Base-by-base conservation (phyloP, 2,113 vertebrate species). In the Setophaga petechia region DNA sequence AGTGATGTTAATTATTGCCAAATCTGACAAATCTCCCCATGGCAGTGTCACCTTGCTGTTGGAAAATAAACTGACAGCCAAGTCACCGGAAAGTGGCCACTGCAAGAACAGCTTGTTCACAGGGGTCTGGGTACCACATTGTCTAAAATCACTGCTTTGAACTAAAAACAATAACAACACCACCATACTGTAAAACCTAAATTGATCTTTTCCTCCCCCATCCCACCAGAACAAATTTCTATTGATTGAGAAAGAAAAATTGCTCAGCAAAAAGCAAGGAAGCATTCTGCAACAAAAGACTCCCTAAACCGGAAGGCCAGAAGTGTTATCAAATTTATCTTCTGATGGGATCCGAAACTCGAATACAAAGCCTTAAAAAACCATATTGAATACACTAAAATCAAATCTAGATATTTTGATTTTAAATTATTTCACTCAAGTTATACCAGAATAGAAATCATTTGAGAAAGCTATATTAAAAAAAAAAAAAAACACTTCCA, bases 351-450 rank as follows among this genome's bases (percentile, higher is more conserved):
- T 65, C 41, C 84, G 81, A 87, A 97, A 90, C 68, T 95, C 74
- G 77, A 92, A 93, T 21, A 39, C 21, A 86, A 52, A 90, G 61
- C 69, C 61, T 78, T 71, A 84, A 82, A 96, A 96, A 15, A 68
- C 23, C 59, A 82, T 37, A 88, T 1, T 51, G 12, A 80, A 82
- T 73, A 93, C 28, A 57, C 23, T 23, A 37, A 89, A 95, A 62
- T 49, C 52, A 87, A 65, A 92, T 7, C 27, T 55, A 89, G 54
- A 46, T 61, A 57, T 59, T 90, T 67, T 37, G 23, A 83, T 75
- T 96, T 90, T 49, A 88, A 78, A 89, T 84, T 91, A 83, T 76
- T 90, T 95, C 76, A 78, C 35, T 92, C 71, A 89, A 94, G 79
- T 77, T 92, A 92, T 66, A 95, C 61, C 35, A 93, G 61, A 94